These are phyloP conservation scores for Allochrocebus solatus DNA, from an alignment of 2,797 vertebrate species.

Conservation along the genomic window DNA sequence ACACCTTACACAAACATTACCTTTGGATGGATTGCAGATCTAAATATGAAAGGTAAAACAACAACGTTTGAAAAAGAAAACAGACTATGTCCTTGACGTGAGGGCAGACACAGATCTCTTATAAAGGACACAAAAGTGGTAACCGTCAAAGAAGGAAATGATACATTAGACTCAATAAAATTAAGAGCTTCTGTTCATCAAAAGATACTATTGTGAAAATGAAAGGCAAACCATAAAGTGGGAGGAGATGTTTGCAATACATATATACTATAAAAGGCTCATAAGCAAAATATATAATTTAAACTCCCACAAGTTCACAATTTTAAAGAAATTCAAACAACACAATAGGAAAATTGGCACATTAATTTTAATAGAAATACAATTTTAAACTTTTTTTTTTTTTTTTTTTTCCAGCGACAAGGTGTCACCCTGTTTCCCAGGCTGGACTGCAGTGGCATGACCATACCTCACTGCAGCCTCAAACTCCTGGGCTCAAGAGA, in stretches of 20 bases:
- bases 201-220: neutral
- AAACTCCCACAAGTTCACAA: neutral
- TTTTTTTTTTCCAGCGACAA: neutral
- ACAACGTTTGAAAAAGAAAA: neutral
- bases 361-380: neutral
- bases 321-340: neutral
- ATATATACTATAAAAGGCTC: neutral
- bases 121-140: neutral
- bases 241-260: neutral
- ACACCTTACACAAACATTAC: neutral
- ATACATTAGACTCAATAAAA: neutral
- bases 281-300: neutral
- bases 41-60: slow-evolving; percentile 6
- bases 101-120: neutral
- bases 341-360: neutral
- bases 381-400: neutral
- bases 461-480: neutral
- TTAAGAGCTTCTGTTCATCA: neutral
- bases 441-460: neutral
- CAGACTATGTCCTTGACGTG: neutral
- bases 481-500: neutral
- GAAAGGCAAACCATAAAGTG: neutral
- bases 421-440: neutral
- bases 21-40: neutral
- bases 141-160: neutral